phyloP scores from a whole-genome alignment of 2,797 vertebrate species.

The Denticeps clupeoides region DNA sequence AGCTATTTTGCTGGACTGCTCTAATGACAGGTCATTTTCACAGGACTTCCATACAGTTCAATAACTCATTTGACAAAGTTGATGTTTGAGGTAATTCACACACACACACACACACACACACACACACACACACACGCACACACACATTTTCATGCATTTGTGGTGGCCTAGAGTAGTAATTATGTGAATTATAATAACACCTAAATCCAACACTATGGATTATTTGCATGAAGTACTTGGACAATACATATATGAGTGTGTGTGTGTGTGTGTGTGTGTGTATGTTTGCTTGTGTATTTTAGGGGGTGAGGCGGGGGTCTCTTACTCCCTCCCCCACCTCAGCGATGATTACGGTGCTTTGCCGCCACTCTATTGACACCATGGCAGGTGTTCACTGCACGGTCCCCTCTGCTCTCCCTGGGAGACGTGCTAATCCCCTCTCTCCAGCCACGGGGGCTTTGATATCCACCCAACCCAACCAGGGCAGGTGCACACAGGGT shows the following conservation, averaged over 20 bases:
- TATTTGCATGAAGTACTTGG: too few species aligned
- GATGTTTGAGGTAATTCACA: neutral
- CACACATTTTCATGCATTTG: neutral
- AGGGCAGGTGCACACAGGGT: slow-evolving; percentile 1
- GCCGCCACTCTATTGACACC: slow-evolving; percentile 49
- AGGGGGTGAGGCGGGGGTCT: too few species aligned
- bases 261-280: too few species aligned
- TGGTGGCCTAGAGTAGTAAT: too few species aligned
- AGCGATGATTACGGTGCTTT: slow-evolving; percentile 47
- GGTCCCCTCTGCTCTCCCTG: slow-evolving; percentile 43
- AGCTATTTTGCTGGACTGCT: too few species aligned
- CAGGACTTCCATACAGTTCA: neutral
- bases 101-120: neutral
- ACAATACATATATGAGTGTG: too few species aligned
- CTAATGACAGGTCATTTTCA: slow-evolving; percentile 7
- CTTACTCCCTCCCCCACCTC: slow-evolving; percentile 1
- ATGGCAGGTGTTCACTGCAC: slow-evolving; percentile 52
- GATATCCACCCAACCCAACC: slow-evolving; percentile 18
- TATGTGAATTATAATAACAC: too few species aligned
- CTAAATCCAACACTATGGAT: too few species aligned
- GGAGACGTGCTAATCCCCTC: slow-evolving; percentile 43
- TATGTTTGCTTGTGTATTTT: too few species aligned
- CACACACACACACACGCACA: slow-evolving; percentile 11
- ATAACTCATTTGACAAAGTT: neutral
- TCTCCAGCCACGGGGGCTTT: slow-evolving; percentile 16